phyloP scores from a whole-genome alignment of 2,888 invertebrate genomes.

The Agrilus cyanescens region DNA sequence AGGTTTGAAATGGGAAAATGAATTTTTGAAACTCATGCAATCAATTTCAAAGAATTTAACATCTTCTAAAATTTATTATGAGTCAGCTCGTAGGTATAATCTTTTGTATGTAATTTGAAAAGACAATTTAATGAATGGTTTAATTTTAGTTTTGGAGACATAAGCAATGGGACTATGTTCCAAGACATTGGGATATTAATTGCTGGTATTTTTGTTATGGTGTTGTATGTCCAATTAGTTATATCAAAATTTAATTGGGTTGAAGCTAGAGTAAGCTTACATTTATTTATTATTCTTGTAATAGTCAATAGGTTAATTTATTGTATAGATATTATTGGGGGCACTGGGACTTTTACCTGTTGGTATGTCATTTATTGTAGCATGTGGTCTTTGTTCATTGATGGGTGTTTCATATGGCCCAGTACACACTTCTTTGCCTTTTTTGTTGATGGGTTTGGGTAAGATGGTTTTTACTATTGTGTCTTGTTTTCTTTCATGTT shows the following conservation, averaged over 20 bases:
- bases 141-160: constrained; percentile 55
- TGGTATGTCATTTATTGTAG: constrained; percentile 58
- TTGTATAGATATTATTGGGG: constrained; percentile 47
- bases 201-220: constrained; percentile 58
- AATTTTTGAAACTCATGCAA: constrained; percentile 40
- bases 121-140: background rate
- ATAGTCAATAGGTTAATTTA: constrained; percentile 1
- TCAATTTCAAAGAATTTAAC: constrained; percentile 28
- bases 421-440: constrained; percentile 70
- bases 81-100: constrained; percentile 45
- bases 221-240: constrained; percentile 60
- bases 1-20: constrained; percentile 49
- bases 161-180: constrained; percentile 57
- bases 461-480: constrained; percentile 6
- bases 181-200: constrained; percentile 59
- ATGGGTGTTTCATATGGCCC: constrained; percentile 66
- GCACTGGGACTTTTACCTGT: constrained; percentile 58
- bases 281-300: background rate
- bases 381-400: constrained; percentile 60
- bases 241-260: constrained; percentile 64
- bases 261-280: constrained; percentile 52
- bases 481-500: background rate
- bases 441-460: constrained; percentile 65
- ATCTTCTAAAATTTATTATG: constrained; percentile 42
- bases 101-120: background rate